phyloP scores from a whole-genome alignment of 2,113 vertebrate genomes.

The Phylloscopus whistleri region DNA sequence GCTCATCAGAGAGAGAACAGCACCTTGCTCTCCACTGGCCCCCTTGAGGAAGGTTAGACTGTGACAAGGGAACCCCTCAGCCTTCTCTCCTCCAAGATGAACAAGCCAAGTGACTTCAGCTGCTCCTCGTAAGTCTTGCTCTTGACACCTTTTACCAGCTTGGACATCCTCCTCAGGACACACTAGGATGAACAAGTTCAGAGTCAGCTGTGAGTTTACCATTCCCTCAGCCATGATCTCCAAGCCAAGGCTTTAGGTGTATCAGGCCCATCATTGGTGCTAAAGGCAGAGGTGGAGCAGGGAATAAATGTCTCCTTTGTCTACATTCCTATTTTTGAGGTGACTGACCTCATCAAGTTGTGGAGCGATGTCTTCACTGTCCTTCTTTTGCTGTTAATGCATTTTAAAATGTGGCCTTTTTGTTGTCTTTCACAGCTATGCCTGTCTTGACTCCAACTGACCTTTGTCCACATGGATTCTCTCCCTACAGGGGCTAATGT shows the following conservation, averaged over 20 bases:
- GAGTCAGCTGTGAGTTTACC: background rate
- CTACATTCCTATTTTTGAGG: background rate
- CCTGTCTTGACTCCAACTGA: background rate
- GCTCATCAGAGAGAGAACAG: background rate
- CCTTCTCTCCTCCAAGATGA: background rate
- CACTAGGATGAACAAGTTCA: background rate
- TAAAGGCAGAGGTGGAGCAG: background rate
- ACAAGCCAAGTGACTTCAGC: background rate
- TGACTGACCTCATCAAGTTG: background rate
- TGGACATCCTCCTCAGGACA: background rate
- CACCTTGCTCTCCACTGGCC: rapidly evolving
- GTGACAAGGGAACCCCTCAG: background rate
- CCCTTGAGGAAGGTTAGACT: background rate
- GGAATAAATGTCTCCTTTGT: background rate
- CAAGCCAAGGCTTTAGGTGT: background rate
- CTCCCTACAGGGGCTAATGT: background rate
- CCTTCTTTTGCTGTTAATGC: background rate
- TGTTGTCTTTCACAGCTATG: background rate
- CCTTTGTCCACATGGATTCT: background rate
- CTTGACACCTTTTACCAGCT: background rate
- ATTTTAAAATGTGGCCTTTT: background rate
- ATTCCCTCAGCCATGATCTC: background rate
- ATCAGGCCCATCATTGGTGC: rapidly evolving
- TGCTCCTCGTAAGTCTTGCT: background rate
- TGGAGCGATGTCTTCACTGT: background rate